Conservation (phyloP, 2,888 invertebrate genomes). For the Aphidius colemani region DNA sequence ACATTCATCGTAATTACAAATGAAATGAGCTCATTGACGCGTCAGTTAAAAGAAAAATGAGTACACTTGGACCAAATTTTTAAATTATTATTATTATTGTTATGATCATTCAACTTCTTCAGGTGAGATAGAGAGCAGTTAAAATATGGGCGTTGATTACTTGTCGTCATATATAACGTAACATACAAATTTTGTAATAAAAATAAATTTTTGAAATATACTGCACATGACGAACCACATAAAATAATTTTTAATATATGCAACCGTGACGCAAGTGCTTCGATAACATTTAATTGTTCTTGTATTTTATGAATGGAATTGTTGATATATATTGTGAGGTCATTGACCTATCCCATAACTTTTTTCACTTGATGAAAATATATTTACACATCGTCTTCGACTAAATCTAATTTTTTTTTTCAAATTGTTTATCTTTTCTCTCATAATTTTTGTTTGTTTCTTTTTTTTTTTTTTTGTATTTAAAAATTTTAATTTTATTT, state of each 20-base stretch:
- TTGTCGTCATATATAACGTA: neutral
- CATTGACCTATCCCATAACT: neutral
- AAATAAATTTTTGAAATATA: conserved; percentile 11
- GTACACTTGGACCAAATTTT: no score
- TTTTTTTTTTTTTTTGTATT: conserved; percentile 6
- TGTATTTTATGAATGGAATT: conserved; percentile 38
- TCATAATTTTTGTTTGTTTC: conserved; percentile 31
- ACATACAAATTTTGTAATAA: conserved; percentile 3
- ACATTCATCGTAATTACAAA: conserved; percentile 58
- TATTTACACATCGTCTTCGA: no score
- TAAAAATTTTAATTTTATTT: neutral
- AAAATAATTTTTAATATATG: conserved; percentile 35
- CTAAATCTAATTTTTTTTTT: no score
- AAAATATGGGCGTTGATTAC: no score
- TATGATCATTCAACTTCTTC: conserved; percentile 25
- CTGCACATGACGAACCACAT: conserved; percentile 27
- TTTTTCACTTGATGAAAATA: no score
- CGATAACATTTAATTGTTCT: conserved; percentile 57
- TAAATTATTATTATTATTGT: no score
- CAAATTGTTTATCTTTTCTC: conserved; percentile 26
- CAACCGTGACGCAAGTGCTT: conserved; percentile 44
- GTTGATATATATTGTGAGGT: conserved; percentile 36
- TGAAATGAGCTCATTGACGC: conserved; percentile 53
- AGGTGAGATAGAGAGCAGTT: conserved; percentile 29
- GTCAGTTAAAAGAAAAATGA: conserved; percentile 41